These are phyloP conservation scores for Stichopus horrens DNA, from an alignment of 53 echinoderm and acorn worm genomes.

Conservation along the genomic window DNA sequence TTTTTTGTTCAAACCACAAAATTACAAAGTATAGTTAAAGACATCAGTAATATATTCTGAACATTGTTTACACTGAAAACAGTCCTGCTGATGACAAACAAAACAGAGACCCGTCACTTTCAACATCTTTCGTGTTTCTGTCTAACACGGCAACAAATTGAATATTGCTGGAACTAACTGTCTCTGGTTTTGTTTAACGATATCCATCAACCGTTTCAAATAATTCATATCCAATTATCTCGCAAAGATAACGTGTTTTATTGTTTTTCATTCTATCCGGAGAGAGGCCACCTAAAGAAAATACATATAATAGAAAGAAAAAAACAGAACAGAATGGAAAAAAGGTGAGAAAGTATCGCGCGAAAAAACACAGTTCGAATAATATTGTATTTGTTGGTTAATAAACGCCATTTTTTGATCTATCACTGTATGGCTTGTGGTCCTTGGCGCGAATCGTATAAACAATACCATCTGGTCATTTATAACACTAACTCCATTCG, in stretches of 20 bases:
- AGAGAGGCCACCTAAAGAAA: constrained; percentile 17
- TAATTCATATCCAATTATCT: constrained; percentile 42
- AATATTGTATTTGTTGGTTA: constrained; percentile 23
- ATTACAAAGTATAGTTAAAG: no score
- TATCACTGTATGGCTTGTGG: constrained; percentile 21
- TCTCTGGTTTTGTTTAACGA: background rate
- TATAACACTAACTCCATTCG: background rate
- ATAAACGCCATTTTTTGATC: constrained; percentile 37
- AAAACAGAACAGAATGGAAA: background rate
- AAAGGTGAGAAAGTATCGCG: background rate
- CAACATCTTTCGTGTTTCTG: background rate
- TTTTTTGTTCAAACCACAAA: no score
- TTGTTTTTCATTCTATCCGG: background rate
- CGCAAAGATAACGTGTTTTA: constrained; percentile 20
- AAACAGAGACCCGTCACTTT: no score
- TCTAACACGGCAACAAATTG: background rate
- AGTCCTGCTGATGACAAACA: background rate
- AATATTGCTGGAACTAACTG: constrained; percentile 6
- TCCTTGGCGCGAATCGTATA: constrained; percentile 39
- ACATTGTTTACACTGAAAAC: background rate
- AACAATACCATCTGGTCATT: constrained; percentile 28
- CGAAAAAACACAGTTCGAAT: background rate
- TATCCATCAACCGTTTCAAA: constrained; percentile 31
- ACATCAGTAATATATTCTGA: background rate
- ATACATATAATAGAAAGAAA: background rate